Percentiles rank a stretch among this genome's conserved stretches.
These are phyloP conservation scores for Scolanthus callimorphus DNA, from an alignment of 92 coral and sea anemone genomes.

Conservation along the genomic window DNA sequence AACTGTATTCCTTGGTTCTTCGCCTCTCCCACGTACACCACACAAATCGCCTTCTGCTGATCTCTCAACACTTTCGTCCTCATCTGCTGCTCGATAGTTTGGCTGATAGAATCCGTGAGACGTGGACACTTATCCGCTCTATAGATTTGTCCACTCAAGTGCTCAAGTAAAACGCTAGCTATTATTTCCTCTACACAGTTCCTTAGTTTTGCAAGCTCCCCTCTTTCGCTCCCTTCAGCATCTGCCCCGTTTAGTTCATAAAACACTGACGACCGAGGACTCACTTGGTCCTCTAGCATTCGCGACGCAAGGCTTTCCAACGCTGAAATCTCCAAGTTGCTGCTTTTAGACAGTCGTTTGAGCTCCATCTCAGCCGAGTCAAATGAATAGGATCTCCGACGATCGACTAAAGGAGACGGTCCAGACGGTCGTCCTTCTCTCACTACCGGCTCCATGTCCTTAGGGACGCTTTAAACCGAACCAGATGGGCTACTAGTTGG, in stretches of 20 bases:
- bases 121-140: constrained; percentile 3
- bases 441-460: no score
- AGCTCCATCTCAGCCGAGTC: constrained; percentile 43
- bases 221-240: not conserved
- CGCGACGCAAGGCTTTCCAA: constrained; percentile 25
- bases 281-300: constrained; percentile 21
- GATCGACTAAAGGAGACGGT: not conserved
- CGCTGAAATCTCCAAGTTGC: constrained; percentile 29
- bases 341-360: constrained; percentile 27
- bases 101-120: constrained; percentile 12
- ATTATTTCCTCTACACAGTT: constrained; percentile 25
- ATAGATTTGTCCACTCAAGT: constrained; percentile 4
- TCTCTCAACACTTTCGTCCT: constrained; percentile 22
- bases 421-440: constrained; percentile 1
- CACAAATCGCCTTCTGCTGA: constrained; percentile 15
- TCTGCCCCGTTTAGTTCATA: constrained; percentile 8
- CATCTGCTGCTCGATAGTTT: constrained; percentile 21
- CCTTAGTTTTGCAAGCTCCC: constrained; percentile 11
- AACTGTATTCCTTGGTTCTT: constrained; percentile 32
- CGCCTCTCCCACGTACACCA: constrained; percentile 27
- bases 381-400: constrained; percentile 34
- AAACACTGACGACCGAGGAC: constrained; percentile 13
- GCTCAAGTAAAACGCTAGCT: constrained; percentile 22
- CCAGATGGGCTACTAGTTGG: no score
- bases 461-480: no score